Evolutionary conservation across 2,113 vertebrate species (phyloP), one percentile per base, ranked within the genome.

Genomic region (Peromyscus leucopus): DNA sequence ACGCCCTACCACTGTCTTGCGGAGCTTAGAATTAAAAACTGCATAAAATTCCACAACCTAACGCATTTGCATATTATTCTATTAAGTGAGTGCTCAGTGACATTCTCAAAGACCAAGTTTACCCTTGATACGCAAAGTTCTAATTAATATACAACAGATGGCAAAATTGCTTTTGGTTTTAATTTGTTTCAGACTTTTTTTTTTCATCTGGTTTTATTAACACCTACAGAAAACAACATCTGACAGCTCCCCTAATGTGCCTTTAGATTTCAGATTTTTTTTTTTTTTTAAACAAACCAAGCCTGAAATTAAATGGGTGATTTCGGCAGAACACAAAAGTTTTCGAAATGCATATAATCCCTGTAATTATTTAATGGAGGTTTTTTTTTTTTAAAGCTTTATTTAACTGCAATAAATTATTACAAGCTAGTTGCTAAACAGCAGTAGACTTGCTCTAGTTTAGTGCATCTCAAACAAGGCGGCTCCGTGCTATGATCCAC

Each of bases 121-220:
- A 99, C 98, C 98, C 98, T 99, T 98, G 98, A 98, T 98, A 98
- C 96, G 90, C 96, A 96, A 98, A 98, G 94, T 98, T 98, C 98
- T 98, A 99, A 99, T 98, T 99, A 99, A 98, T 99, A 99, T 98
- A 99, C 98, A 99, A 98, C 99, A 99, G 98, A 99, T 99, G 98
- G 98, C 96, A 98, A 98, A 98, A 98, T 96, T 98, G 98, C 98
- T 98, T 98, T 98, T 98, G 97, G 98, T 98, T 99, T 99, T 98
- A 98, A 98, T 99, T 98, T 98, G 98, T 98, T 98, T 98, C 97
- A 71, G 55, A 0, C 71, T 74, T 90, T 98, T 98, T 98, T 98
- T 98, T 97, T 69, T 79, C 97, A 98, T 98, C 97, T 97, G 98
- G 98, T 98, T 98, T 98, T 99, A 98, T 99, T 99, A 98, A 98